Base-by-base conservation (phyloP, 2,797 vertebrate species). In the Holocentrus rufus region DNA sequence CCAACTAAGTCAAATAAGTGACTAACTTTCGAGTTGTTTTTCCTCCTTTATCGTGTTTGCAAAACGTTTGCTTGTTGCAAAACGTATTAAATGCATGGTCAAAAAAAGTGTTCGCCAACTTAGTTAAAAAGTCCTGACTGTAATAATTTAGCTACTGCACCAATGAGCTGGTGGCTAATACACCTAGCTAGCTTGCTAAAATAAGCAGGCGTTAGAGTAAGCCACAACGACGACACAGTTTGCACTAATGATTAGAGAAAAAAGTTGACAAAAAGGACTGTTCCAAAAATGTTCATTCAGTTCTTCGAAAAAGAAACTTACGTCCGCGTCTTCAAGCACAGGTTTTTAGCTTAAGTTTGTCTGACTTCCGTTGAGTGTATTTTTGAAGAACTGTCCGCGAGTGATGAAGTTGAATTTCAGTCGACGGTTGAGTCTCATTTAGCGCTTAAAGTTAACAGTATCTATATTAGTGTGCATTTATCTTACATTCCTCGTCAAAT, bases 161-260 rank as follows among this genome's bases (percentile, higher is more conserved):
- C 27, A 71, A 60, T 70, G 54, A 31, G 61, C 65, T 72, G 61
- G 34, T 44, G 58, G 87, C 89, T 89, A 89, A 72, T 10, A 67
- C 4, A 50, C 42, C 82, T 74, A 85, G 87, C 87, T 88, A 81
- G 80, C 82, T 55, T 52, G 90, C 88, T 90, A 85, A 73, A 74
- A 69, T 65, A 76, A 89, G 75, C 88, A 22, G 46, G 57, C 68
- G 77, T 44, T 72, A 44, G 82, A 25, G 65, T 74, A 22, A 5
- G 69, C 25, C 36, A 46, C 46, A 54, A 47, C 63, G 44, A 67
- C 69, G 34, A 82, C 62, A 82, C 62, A 74, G 70, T 82, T 69
- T 57, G 60, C 49, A 58, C 31, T 52, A 52, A 36, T 15, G 55
- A 5, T 0, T 36, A 59, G 20, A 20, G 5, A 9, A 6, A 66